A percentile compares a stretch with the other conserved stretches of the same genome.
phyloP scores from a whole-genome alignment of 2,113 vertebrate species.

The Ptilonorhynchus violaceus region DNA sequence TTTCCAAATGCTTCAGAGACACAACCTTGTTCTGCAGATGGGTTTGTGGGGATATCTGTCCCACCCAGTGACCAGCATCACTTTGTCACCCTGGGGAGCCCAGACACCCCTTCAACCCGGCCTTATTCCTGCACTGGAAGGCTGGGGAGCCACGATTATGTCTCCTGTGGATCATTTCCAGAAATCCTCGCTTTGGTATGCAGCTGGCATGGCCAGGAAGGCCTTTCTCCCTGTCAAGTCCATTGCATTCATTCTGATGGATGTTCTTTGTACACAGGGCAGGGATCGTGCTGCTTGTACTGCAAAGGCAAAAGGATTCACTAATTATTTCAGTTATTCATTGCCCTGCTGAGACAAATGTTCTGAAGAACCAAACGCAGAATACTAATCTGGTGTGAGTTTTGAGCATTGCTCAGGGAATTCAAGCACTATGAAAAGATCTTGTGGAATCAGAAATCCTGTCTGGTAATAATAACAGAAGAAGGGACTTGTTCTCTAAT shows the following conservation, averaged over 20 bases:
- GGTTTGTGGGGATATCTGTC: not conserved
- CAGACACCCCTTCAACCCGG: not conserved
- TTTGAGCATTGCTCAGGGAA: not conserved
- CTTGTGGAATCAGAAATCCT: not conserved
- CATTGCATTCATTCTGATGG: not conserved
- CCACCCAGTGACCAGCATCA: not conserved
- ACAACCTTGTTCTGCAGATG: not conserved
- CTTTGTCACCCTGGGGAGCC: not conserved
- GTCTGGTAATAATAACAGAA: not conserved
- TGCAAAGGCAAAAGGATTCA: not conserved
- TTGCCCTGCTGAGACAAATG: not conserved
- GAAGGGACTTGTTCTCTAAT: not conserved
- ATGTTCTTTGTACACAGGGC: not conserved
- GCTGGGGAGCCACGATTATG: not conserved
- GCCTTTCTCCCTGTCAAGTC: not conserved
- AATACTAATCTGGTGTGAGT: not conserved
- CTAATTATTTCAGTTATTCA: not conserved
- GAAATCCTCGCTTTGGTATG: not conserved
- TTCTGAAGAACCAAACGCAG: not conserved
- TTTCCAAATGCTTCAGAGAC: not conserved
- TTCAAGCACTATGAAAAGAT: not conserved
- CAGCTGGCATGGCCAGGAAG: not conserved
- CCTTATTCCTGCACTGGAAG: too few species aligned
- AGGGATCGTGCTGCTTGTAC: not conserved
- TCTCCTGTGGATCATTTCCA: not conserved